phyloP scores from a whole-genome alignment of 2,113 vertebrate species.

The Megalops atlanticus region DNA sequence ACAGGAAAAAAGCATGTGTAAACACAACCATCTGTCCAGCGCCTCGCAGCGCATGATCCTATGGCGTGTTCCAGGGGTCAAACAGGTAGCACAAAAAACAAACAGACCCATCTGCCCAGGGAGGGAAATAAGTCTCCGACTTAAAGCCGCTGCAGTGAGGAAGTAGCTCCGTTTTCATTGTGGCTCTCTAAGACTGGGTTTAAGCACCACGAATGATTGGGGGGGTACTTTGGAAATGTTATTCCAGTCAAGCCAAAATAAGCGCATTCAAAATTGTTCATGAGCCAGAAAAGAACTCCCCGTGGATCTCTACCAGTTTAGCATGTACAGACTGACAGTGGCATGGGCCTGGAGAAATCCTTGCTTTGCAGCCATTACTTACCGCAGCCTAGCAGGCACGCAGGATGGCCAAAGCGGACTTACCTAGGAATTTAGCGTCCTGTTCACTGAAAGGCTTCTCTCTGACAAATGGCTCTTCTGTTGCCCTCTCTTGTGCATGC shows the following conservation, averaged over 20 bases:
- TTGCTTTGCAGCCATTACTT: constrained; percentile 21
- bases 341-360: neutral
- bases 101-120: constrained; percentile 32
- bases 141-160: neutral
- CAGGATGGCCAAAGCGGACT: constrained; percentile 9
- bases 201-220: neutral
- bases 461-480: too few species aligned
- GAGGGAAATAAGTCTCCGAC: neutral
- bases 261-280: neutral
- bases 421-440: constrained; percentile 17
- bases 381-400: constrained; percentile 14
- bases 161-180: neutral
- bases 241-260: neutral
- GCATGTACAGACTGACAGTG: too few species aligned
- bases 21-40: constrained; percentile 47
- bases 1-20: constrained; percentile 32
- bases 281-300: neutral
- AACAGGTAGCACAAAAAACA: constrained; percentile 39
- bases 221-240: neutral
- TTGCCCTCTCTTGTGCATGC: too few species aligned
- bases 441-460: neutral
- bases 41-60: constrained; percentile 27
- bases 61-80: constrained; percentile 21
- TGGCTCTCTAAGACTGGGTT: neutral
- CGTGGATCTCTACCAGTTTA: neutral